Evolutionary conservation across 2,888 invertebrate species (phyloP), one percentile per base, ranked within the genome.

Genomic region (Automeris io): DNA sequence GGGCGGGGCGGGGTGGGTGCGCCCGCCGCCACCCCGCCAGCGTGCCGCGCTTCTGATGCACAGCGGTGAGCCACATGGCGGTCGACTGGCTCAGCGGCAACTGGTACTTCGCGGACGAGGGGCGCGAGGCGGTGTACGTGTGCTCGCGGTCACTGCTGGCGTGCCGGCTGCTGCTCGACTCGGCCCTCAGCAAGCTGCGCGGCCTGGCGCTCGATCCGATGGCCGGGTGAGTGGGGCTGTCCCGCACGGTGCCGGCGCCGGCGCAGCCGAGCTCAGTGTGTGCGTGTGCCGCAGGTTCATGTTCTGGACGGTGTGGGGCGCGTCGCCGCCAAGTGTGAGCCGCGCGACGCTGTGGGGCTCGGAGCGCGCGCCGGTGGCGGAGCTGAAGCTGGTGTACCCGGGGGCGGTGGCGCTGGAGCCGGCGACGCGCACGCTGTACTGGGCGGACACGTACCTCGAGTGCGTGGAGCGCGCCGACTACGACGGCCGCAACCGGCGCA

Each of bases 11-110:
- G 35, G 91, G 5, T 6, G 7, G 3, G 3, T n/a, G 5, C 3
- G 81, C 47, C 90, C 90, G 88, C 70, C 75, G 37, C 70, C 91
- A 6, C 1, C 88, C 89, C 35, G 60, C 88, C 87, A 7, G 85
- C 91, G 44, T 90, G 92, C 61, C 87, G 91, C 35, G 18, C 6
- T 25, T 11, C 12, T 11, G 5, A 4, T 34, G 40, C 54, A 66
- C 73, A 92, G 93, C 90, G 48, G 91, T 95, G 47, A 91, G 90
- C 48, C 92, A 93, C 66, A 87, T 96, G 58, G 91, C 92, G 4
- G 72, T 92, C 48, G 96, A 97, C 80, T 97, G 96, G 96, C 81
- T 95, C 40, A 90, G 93, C 9, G 90, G 90, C 55, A 95, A 95
- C 83, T 95, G 95, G 95, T 97, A 95, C 82, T 89, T 95, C 67